Conservation (phyloP, 2,113 vertebrate genomes). For the Cranoglanis bouderius region DNA sequence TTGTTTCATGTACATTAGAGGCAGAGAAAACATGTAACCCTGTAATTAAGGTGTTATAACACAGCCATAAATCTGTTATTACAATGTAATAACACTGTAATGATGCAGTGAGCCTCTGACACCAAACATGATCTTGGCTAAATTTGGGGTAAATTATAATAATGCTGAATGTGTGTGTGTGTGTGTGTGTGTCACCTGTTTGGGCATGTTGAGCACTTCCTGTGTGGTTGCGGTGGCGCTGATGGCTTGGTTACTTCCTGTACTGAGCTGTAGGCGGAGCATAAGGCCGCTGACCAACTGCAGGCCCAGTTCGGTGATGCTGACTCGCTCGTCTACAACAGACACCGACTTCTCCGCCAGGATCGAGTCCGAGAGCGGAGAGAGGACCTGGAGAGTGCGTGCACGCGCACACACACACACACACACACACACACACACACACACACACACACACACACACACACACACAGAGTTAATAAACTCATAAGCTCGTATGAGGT, state of each 20-base stretch:
- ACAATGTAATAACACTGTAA: not conserved
- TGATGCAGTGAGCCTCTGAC: not conserved
- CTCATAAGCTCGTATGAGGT: not conserved
- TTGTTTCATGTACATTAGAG: not conserved
- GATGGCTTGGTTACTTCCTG: slow-evolving; percentile 79
- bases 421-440: slow-evolving; percentile 3
- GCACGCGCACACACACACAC: slow-evolving; percentile 5
- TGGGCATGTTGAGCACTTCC: slow-evolving; percentile 84
- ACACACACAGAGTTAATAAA: slow-evolving; percentile 10
- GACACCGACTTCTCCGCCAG: slow-evolving; percentile 94
- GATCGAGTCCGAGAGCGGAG: slow-evolving; percentile 70
- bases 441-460: not conserved
- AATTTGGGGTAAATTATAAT: not conserved
- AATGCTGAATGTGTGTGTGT: not conserved
- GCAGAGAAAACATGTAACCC: not conserved
- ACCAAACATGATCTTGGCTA: not conserved
- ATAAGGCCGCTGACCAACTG: slow-evolving; percentile 91
- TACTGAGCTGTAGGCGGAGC: slow-evolving; percentile 82
- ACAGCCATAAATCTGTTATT: not conserved
- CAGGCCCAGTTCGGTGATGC: slow-evolving; percentile 87
- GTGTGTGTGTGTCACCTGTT: slow-evolving; percentile 79
- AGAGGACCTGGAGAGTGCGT: not conserved
- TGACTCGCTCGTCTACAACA: slow-evolving; percentile 92
- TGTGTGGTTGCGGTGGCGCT: slow-evolving; percentile 83
- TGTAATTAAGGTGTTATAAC: not conserved